Conservation (phyloP, 2,797 vertebrate genomes). For the Menidia menidia region DNA sequence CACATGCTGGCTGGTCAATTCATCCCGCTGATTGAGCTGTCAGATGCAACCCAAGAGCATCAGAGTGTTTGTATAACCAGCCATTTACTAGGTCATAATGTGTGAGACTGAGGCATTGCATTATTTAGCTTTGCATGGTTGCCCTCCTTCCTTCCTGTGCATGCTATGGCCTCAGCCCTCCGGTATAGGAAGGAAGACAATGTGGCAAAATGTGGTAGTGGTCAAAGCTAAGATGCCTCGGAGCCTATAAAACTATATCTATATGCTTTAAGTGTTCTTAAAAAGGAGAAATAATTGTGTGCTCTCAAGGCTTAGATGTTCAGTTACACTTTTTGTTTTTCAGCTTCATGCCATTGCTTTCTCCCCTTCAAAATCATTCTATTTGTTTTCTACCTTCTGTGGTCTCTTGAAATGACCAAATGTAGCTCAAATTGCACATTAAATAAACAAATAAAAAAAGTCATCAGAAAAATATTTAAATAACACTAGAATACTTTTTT, state of each 20-base stretch:
- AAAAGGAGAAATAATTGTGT: conserved; percentile 13
- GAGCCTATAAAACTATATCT: conserved; percentile 53
- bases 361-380: neutral
- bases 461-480: neutral
- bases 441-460: neutral
- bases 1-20: conserved; percentile 27
- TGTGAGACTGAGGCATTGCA: conserved; percentile 75
- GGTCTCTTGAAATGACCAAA: no score
- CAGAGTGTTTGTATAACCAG: conserved; percentile 73
- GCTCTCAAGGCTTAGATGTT: conserved; percentile 1
- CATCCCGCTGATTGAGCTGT: conserved; percentile 59
- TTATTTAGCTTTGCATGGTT: conserved; percentile 80
- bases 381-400: neutral
- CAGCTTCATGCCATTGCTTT: conserved; percentile 5
- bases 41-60: conserved; percentile 51
- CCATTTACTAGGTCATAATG: conserved; percentile 80
- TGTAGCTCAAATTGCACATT: neutral
- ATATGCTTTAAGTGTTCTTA: conserved; percentile 40
- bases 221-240: conserved; percentile 37
- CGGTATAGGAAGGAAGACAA: conserved; percentile 63
- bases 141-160: conserved; percentile 69
- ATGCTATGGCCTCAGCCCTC: conserved; percentile 63
- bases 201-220: conserved; percentile 42
- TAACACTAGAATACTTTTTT: neutral
- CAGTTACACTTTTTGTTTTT: neutral